A percentile compares a stretch with the other conserved stretches of the same genome.
Evolutionary conservation across 2,797 vertebrate genomes (phyloP).

Genomic region (Ambastaia sidthimunki): DNA sequence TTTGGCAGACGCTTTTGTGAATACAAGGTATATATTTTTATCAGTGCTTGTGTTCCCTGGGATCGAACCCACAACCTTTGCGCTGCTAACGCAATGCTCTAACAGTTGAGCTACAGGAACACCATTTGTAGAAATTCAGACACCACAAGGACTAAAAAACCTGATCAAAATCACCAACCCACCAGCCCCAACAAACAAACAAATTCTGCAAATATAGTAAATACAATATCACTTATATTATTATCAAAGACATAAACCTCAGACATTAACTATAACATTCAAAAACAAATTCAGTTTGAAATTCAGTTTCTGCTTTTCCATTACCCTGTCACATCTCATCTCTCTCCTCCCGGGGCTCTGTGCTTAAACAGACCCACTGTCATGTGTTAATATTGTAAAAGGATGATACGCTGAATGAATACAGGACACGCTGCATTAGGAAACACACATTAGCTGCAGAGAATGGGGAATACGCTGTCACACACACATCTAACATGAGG

Average conservation of each 20-base stretch:
- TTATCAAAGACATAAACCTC: no score
- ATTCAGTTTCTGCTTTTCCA: background rate
- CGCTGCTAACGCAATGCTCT: no score
- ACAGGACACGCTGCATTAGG: conserved; percentile 52
- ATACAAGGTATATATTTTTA: no score
- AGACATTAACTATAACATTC: background rate
- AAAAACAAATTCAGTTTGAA: background rate
- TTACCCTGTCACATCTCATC: background rate
- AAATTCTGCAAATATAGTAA: no score
- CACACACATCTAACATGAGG: conserved; percentile 23
- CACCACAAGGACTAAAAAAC: no score
- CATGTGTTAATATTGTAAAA: conserved; percentile 76
- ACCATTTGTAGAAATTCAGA: no score
- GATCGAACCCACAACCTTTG: no score
- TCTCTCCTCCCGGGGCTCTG: conserved; percentile 25
- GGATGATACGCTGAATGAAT: conserved; percentile 64
- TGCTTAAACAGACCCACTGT: conserved; percentile 57
- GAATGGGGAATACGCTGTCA: conserved; percentile 46
- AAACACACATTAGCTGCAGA: conserved; percentile 57
- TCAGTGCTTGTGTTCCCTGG: no score
- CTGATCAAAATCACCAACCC: background rate
- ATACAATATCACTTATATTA: no score
- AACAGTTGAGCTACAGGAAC: no score
- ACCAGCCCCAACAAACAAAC: background rate
- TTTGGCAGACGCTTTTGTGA: no score